Base-by-base conservation (phyloP, 2,113 vertebrate species). In the Vanacampus margaritifer region DNA sequence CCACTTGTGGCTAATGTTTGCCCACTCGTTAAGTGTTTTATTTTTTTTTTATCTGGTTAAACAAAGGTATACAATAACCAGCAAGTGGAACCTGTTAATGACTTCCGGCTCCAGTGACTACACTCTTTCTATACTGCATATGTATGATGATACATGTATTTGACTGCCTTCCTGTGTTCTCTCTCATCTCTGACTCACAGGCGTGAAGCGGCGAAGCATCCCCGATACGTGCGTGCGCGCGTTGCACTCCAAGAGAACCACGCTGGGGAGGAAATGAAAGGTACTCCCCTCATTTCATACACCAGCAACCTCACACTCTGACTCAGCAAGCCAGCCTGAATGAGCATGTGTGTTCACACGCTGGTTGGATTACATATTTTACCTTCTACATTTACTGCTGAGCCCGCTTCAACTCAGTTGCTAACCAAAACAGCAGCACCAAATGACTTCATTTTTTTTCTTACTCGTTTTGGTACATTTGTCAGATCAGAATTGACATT, bases 271-370 rank as follows among this genome's bases (percentile, higher is more conserved):
- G 88, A 89, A 84, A 88, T 87, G 76, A 89, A 85, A 86, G 82
- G 81, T 81, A 84, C 88, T 87, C 90, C 88, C 85, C 76, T 87
- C 78, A 86, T 89, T 89, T 88, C 86, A 90, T 87, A 88, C 85
- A 83, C 74, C 74, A 88, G 72, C 83, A 84, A 80, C 71, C 83
- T 80, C 83, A 65, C 79, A 84, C 81, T 84, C 87, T 87, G 86
- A 90, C 82, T 90, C 83, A 90, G 86, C 87, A 84, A 65, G 76
- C 76, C 71, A 64, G 80, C 78, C 63, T 17, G 28, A 28, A 58
- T 59, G 65, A 54, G 71, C 36, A 54, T 78, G 36, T 78, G 37
- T 54, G 63, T 65, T 36, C 63, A 65, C 46, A n/a, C 41, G 17
- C 46, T 41, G 46, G 36, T 65, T 2, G 24, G 26, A 35, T 37